phyloP scores from a whole-genome alignment of 1,140 invertebrate genomes.

The Trypoxylus dichotomus region DNA sequence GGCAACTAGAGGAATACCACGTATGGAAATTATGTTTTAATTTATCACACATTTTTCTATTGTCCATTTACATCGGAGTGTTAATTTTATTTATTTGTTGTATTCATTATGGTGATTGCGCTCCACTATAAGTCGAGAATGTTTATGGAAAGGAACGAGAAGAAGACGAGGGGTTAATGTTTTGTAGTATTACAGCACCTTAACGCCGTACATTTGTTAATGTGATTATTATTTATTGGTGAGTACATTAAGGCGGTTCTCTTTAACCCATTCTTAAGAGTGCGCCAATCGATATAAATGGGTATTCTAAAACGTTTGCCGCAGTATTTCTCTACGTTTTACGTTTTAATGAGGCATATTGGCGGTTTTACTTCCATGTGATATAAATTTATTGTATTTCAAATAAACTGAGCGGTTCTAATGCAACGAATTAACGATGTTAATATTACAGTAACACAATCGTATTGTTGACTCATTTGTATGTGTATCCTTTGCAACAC shows the following conservation, averaged over 20 bases:
- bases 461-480: too few species aligned
- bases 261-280: slow-evolving; percentile 15
- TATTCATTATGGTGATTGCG: slow-evolving; percentile 42
- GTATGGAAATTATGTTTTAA: slow-evolving; percentile 52
- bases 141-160: slow-evolving; percentile 23
- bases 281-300: not conserved
- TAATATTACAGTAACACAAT: too few species aligned
- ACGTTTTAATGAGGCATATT: not conserved
- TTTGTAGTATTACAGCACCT: slow-evolving; percentile 16
- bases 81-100: slow-evolving; percentile 52
- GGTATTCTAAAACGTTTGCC: not conserved
- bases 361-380: not conserved
- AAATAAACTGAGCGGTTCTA: too few species aligned
- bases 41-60: slow-evolving; percentile 51
- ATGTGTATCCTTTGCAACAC: too few species aligned
- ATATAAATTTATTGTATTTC: not conserved
- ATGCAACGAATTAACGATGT: too few species aligned
- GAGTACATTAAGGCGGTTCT: slow-evolving; percentile 11
- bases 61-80: slow-evolving; percentile 50
- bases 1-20: slow-evolving; percentile 45
- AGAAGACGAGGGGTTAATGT: slow-evolving; percentile 8
- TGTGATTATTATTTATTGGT: slow-evolving; percentile 29
- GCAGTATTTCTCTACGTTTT: not conserved
- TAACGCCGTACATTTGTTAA: slow-evolving; percentile 21
- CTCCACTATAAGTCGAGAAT: slow-evolving; percentile 21